A percentile compares a stretch with the other conserved stretches of the same genome.
phyloP scores from a whole-genome alignment of 2,888 invertebrate species.

The Idaea biselata region DNA sequence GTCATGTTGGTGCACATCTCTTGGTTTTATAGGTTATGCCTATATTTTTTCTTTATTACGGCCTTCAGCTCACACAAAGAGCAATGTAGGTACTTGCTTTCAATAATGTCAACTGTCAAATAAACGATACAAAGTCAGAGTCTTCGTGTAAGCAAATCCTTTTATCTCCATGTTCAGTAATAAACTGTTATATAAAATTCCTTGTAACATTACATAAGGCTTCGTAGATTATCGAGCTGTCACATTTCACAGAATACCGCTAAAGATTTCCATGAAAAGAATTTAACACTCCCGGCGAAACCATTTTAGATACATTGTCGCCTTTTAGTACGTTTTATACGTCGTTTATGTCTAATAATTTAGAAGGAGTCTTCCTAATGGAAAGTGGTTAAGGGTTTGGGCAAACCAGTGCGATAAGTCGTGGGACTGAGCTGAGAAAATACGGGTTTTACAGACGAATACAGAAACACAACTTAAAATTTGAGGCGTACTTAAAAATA shows the following conservation, averaged over 20 bases:
- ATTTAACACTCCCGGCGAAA: not conserved
- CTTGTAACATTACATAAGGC: not conserved
- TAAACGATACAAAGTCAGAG: slow-evolving; percentile 28
- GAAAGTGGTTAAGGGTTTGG: not conserved
- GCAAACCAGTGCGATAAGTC: no score
- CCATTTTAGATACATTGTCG: not conserved
- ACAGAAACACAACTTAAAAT: no score
- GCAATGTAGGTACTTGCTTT: slow-evolving; percentile 12
- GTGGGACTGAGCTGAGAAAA: no score
- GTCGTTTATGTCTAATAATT: not conserved
- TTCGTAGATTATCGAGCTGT: not conserved
- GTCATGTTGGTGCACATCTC: no score
- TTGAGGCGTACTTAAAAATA: no score
- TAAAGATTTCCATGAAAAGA: slow-evolving; percentile 7
- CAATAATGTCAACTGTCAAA: slow-evolving; percentile 46
- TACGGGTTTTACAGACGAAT: no score
- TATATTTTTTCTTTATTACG: not conserved
- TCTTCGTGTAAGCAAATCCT: slow-evolving; percentile 23
- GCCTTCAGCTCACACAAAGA: not conserved
- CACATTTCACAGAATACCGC: slow-evolving; percentile 10
- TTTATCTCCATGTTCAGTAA: slow-evolving; percentile 28
- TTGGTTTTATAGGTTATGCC: not conserved
- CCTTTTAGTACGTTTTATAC: not conserved
- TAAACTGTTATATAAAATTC: not conserved
- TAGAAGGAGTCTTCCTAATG: not conserved